Evolutionary conservation across 2,113 vertebrate genomes (phyloP).

Genomic region (Eurystomus gularis): DNA sequence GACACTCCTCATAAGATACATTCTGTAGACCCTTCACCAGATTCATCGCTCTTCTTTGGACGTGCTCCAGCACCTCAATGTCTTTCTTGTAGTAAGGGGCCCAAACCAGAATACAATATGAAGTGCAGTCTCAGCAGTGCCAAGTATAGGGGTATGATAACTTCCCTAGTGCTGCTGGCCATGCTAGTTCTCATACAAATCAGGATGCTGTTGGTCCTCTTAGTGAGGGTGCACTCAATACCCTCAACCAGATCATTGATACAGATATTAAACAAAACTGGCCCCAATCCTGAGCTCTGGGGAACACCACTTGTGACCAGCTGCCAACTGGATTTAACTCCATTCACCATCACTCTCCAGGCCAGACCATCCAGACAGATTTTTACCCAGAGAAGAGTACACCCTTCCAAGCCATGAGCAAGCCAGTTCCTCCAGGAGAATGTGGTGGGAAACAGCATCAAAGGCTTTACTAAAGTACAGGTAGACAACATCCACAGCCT

Average conservation of each 20-base stretch:
- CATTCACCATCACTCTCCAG: background rate
- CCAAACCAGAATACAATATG: too few species aligned
- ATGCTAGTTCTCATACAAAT: background rate
- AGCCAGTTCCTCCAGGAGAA: background rate
- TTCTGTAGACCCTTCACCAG: too few species aligned
- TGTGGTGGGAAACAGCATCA: background rate
- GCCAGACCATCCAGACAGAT: background rate
- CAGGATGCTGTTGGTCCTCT: background rate
- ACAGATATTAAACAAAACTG: background rate
- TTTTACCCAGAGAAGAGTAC: accelerated
- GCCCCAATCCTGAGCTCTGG: background rate
- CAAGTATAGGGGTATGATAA: background rate
- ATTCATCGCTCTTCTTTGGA: too few species aligned
- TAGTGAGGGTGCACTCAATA: background rate
- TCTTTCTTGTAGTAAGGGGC: too few species aligned
- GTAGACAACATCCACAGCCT: background rate
- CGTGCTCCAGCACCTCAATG: too few species aligned
- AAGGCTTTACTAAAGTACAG: background rate
- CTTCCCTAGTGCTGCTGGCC: background rate
- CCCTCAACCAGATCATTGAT: background rate
- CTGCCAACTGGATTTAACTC: background rate
- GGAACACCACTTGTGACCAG: background rate
- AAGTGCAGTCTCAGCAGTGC: too few species aligned
- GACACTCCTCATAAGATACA: too few species aligned
- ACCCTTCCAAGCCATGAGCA: background rate